A percentile compares a stretch with the other conserved stretches of the same genome.
phyloP scores from a whole-genome alignment of 2,113 vertebrate species.

The Oreochromis spilurus region DNA sequence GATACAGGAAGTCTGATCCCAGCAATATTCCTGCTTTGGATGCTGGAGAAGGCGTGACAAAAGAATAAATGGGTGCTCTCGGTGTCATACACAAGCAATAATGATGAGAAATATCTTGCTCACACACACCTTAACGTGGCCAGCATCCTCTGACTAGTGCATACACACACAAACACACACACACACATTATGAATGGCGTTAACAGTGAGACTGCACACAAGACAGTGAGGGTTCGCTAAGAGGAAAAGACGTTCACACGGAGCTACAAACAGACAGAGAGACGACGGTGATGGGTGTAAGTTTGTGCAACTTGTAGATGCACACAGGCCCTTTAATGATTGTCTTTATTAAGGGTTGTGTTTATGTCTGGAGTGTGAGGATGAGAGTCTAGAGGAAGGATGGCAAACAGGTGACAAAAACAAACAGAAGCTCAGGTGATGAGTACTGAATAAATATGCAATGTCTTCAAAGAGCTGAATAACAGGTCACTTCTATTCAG shows the following conservation, averaged over 20 bases:
- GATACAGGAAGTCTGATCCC: background rate
- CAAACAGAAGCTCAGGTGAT: background rate
- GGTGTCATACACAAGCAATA: conserved; percentile 13
- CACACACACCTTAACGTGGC: conserved; percentile 80
- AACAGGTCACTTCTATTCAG: background rate
- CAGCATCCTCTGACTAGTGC: conserved; percentile 77
- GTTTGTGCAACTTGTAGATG: background rate
- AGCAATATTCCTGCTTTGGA: background rate
- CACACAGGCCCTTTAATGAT: too few species aligned
- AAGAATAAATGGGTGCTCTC: background rate
- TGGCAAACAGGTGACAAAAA: background rate
- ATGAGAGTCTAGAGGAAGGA: background rate
- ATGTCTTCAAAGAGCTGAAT: background rate
- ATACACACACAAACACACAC: conserved; percentile 46
- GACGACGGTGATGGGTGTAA: background rate
- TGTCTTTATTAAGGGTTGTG: background rate
- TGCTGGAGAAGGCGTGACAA: background rate
- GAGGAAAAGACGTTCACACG: background rate
- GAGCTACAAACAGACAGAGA: background rate
- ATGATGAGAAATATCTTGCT: conserved; percentile 31
- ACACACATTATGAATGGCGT: conserved; percentile 53
- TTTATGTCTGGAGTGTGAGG: conserved; percentile 23
- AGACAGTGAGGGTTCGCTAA: conserved; percentile 1
- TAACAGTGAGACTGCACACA: conserved; percentile 26
- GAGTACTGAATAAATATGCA: background rate